These are phyloP conservation scores for Strigamia maritima DNA, from an alignment of 2,888 invertebrate genomes.

Conservation along the genomic window DNA sequence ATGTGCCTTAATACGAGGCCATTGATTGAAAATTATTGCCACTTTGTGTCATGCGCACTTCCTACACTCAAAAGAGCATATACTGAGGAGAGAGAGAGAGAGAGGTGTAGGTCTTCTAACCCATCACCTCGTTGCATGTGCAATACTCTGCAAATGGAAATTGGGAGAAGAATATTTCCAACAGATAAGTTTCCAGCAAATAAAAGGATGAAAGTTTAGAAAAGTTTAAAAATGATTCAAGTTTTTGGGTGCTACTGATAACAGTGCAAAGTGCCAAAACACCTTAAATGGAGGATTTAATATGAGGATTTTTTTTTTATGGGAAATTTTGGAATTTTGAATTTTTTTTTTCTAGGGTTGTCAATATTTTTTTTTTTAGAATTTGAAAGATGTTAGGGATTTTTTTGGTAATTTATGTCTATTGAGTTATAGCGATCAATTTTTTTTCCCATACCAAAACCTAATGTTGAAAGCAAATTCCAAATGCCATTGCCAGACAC, in stretches of 20 bases:
- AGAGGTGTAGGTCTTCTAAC: neutral
- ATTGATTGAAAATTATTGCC: constrained; percentile 4
- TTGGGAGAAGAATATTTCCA: neutral
- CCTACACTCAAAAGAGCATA: neutral
- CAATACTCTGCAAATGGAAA: neutral
- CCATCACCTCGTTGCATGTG: neutral
- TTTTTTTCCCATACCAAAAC: no score
- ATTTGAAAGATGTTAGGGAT: no score
- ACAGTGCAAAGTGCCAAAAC: no score
- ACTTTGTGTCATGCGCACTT: constrained; percentile 4
- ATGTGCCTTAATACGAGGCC: constrained; percentile 4
- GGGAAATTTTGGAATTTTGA: no score
- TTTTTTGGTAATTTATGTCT: no score
- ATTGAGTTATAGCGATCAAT: no score
- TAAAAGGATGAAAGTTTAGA: neutral
- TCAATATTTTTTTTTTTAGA: no score
- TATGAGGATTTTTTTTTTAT: no score
- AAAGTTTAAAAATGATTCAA: neutral
- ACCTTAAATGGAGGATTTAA: no score
- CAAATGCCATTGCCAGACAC: no score
- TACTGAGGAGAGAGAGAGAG: neutral
- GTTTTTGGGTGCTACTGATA: neutral
- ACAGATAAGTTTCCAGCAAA: neutral
- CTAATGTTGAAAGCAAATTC: no score
- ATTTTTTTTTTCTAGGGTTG: no score